These are phyloP conservation scores for Ceryle rudis DNA, from an alignment of 2,797 vertebrate species.

Conservation along the genomic window DNA sequence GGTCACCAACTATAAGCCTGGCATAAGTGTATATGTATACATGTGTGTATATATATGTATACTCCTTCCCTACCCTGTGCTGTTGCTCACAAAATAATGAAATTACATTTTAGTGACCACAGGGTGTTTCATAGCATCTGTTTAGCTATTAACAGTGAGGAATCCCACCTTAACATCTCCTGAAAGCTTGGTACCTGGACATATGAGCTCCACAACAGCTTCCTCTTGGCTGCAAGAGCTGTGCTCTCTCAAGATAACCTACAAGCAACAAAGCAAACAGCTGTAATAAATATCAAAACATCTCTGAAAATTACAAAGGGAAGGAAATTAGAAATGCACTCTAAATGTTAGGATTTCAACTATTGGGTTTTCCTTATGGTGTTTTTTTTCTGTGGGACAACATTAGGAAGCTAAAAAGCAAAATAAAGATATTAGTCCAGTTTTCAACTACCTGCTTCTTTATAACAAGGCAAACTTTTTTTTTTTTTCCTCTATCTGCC, in stretches of 20 bases:
- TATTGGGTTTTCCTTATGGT: background rate
- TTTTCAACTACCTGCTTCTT: background rate
- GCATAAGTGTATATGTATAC: rapidly evolving
- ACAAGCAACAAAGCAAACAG: background rate
- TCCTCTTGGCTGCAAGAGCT: background rate
- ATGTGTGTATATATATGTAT: no score
- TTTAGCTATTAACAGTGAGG: background rate
- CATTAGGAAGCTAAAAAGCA: background rate
- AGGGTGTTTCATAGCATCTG: background rate
- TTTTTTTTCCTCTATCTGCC: background rate
- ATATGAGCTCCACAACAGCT: rapidly evolving
- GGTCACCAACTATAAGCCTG: background rate
- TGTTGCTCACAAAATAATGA: no score
- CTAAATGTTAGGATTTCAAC: background rate
- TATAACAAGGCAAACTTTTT: background rate
- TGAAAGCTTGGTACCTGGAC: background rate
- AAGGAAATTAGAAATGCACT: background rate
- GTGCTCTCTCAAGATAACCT: background rate
- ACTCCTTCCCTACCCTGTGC: no score
- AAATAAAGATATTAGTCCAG: background rate
- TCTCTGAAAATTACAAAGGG: background rate
- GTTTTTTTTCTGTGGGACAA: background rate
- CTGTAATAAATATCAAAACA: background rate
- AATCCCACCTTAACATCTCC: background rate
- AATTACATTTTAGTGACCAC: no score